Evolutionary conservation across 2,888 invertebrate species (phyloP).

Genomic region (Tanypteryx hageni): DNA sequence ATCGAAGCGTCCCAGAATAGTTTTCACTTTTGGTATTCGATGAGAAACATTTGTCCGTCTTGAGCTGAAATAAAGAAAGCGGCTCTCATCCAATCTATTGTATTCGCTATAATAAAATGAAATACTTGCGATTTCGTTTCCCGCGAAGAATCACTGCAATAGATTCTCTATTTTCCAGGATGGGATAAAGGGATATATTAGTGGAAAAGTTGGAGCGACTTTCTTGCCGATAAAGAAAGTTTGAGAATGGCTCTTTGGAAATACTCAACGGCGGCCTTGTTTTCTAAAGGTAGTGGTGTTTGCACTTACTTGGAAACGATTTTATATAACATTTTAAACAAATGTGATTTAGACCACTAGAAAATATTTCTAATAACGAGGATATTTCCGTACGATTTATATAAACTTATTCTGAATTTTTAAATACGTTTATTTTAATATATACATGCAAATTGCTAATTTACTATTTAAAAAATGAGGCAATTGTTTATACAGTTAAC

Average conservation of each 20-base stretch:
- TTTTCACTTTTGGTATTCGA: not conserved
- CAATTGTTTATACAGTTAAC: no score
- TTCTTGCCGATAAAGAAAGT: not conserved
- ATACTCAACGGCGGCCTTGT: not conserved
- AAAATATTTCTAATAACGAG: no score
- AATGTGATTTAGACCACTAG: not conserved
- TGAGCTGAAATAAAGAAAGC: no score
- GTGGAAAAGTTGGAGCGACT: not conserved
- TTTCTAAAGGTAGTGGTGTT: not conserved
- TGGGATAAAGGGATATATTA: not conserved
- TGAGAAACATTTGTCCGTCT: not conserved
- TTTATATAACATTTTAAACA: not conserved
- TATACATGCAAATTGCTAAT: no score
- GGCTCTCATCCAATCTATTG: conserved; percentile 13
- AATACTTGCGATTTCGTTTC: conserved; percentile 11
- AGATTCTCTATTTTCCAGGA: not conserved
- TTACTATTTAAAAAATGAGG: no score
- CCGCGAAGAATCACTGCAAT: not conserved
- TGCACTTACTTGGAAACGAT: conserved; percentile 3
- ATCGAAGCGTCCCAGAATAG: not conserved
- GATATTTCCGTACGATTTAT: no score
- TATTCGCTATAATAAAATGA: not conserved
- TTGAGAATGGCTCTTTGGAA: not conserved
- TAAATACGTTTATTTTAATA: no score
- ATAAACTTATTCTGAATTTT: no score